Evolutionary conservation across 2,888 invertebrate genomes (phyloP), one percentile per base, ranked within the genome.

Genomic region (Spisula subtruncata): DNA sequence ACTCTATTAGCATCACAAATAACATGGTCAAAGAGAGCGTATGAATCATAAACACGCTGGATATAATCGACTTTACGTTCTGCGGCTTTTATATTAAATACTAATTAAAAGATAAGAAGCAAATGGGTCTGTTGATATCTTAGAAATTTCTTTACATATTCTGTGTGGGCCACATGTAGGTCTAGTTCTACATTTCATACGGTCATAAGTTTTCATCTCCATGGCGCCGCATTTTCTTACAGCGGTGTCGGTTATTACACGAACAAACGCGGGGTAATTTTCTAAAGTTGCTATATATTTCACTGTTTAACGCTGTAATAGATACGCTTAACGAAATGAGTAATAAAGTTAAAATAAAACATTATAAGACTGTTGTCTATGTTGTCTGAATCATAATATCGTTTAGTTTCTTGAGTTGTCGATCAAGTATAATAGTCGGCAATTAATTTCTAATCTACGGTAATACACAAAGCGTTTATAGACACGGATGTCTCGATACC

Each of bases 241-340:
- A 89, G 86, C 29, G 56, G 75, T 92, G 92, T 90, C 90, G 90
- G 88, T 92, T 90, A 92, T 90, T 89, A 86, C 90, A 89, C 75
- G 29, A 75, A 75, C 75, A 75, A 75, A 35, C 75, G 29, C 16
- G 12, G 75, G 2, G 29, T 35, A 75, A 75, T 75, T n/a, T 75
- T 75, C 75, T 75, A 75, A 75, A 75, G 32, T 35, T 75, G 75
- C 18, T 14, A 75, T 25, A 66, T 66, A 20, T 66, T 66, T 66
- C 60, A 66, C 60, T 25, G n/a, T 10, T 66, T n/a, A 10, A 25
- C 25, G 60, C 60, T 66, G 60, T 25, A 66, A 66, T 66, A 66
- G 60, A 66, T 66, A n/a, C 60, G 60, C 60, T 66, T 25, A 66
- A 25, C 60, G 60, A 66, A 66, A 66, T 66, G 60, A 66, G 60